A percentile compares a stretch with the other conserved stretches of the same genome.
Conservation (phyloP, 92 coral and sea anemone species). For the Parazoanthus darwini region DNA sequence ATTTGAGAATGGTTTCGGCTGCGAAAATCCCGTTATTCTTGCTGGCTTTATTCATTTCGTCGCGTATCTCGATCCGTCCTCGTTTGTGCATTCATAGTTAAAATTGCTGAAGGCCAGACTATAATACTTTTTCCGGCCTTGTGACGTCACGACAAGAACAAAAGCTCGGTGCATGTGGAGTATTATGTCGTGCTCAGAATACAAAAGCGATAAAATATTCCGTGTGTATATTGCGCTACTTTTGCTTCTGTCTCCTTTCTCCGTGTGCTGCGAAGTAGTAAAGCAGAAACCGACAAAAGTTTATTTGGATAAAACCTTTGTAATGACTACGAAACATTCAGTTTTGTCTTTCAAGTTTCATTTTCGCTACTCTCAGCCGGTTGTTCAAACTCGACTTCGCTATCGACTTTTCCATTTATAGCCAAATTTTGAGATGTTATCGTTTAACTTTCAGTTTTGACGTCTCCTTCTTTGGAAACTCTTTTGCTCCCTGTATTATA, state of each 20-base stretch:
- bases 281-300: too few relatives aligned
- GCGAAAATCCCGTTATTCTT: constrained; percentile 97
- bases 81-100: constrained; percentile 49
- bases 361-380: too few relatives aligned
- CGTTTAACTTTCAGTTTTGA: too few relatives aligned
- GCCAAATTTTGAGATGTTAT: too few relatives aligned
- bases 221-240: constrained; percentile 29
- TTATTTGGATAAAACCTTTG: too few relatives aligned
- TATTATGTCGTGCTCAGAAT: constrained; percentile 10
- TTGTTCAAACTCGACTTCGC: too few relatives aligned
- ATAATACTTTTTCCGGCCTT: constrained; percentile 48
- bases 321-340: too few relatives aligned
- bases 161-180: constrained; percentile 45
- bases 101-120: constrained; percentile 46
- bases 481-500: too few relatives aligned
- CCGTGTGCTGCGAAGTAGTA: not conserved
- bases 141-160: constrained; percentile 43
- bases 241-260: not conserved
- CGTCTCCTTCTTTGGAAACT: too few relatives aligned
- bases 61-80: constrained; percentile 18
- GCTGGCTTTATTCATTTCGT: constrained; percentile 79
- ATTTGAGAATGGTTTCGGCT: constrained; percentile 96
- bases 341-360: too few relatives aligned
- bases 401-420: too few relatives aligned
- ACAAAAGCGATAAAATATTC: constrained; percentile 38